phyloP scores from a whole-genome alignment of 2,113 vertebrate species.

The Paralichthys olivaceus region DNA sequence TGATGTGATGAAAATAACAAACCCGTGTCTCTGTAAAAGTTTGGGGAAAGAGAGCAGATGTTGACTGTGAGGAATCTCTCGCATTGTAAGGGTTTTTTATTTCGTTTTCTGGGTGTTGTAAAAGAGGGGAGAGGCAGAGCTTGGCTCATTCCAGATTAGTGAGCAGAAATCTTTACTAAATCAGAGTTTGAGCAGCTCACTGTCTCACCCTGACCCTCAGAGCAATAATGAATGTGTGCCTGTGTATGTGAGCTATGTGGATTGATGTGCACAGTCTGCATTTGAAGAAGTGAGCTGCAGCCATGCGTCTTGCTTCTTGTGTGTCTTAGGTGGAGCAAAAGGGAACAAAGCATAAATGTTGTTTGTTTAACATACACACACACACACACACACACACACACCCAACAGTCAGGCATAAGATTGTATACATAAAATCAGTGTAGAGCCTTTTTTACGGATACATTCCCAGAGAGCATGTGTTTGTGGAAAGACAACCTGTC shows the following conservation, averaged over 20 bases:
- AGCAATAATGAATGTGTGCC: constrained; percentile 21
- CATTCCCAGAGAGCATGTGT: background rate
- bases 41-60: background rate
- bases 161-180: constrained; percentile 40
- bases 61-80: background rate
- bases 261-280: constrained; percentile 28
- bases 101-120: constrained; percentile 15
- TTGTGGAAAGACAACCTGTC: background rate
- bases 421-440: background rate
- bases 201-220: constrained; percentile 13
- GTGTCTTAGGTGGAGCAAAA: background rate
- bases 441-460: background rate
- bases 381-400: background rate
- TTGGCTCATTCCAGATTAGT: constrained; percentile 7
- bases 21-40: constrained; percentile 2
- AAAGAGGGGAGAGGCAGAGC: background rate
- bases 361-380: constrained; percentile 1
- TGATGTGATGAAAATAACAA: constrained; percentile 28
- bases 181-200: constrained; percentile 26
- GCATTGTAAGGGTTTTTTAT: background rate
- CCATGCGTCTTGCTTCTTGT: background rate
- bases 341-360: background rate
- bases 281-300: constrained; percentile 30
- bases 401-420: background rate
- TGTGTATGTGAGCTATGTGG: background rate